Evolutionary conservation across 1,140 invertebrate species (phyloP), one percentile per base, ranked within the genome.

Genomic region (Sesamia nonagrioides): DNA sequence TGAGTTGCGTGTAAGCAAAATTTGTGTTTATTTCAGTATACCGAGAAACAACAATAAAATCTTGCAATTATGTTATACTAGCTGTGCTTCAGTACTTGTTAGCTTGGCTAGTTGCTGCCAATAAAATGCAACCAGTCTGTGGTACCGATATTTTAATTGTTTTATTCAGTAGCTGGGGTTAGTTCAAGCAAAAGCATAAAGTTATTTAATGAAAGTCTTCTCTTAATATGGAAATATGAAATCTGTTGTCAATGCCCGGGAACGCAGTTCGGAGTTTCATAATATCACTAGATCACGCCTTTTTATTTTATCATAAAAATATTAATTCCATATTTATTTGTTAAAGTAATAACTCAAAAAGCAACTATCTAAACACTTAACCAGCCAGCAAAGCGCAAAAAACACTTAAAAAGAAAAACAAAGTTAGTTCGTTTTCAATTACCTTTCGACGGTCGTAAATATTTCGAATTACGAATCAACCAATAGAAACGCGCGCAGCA

Each of bases 41-140:
- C 89, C 80, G 72, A 85, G 92, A 92, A 91, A 83, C 73, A 82
- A 79, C 85, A 42, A 88, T 90, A 90, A 91, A 90, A 83, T 86
- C 86, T 86, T 85, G 87, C 86, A 89, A 90, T 92, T 91, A 89
- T 90, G 85, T 84, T 86, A 84, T 81, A 73, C 45, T 73, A 71
- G 42, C 37, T 42, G 58, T 58, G 48, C 71, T 80, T 61, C 6
- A 40, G 56, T 58, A 74, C 45, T 77, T 73, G 74, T 37, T 77
- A 48, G 50, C 21, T 66, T 50, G 60, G 33, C 50, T 50, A 60
- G 56, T 63, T 74, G 42, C 52, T 15, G 33, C 50, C 42, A 48
- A 75, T 75, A 75, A 75, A 75, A 75, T 48, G 37, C 21, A 17
- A 35, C 1, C 21, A 33, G 27, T 33, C 8, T 58, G 21, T 61